Base-by-base conservation (phyloP, 2,113 vertebrate species). In the Leptocoma aspasia region DNA sequence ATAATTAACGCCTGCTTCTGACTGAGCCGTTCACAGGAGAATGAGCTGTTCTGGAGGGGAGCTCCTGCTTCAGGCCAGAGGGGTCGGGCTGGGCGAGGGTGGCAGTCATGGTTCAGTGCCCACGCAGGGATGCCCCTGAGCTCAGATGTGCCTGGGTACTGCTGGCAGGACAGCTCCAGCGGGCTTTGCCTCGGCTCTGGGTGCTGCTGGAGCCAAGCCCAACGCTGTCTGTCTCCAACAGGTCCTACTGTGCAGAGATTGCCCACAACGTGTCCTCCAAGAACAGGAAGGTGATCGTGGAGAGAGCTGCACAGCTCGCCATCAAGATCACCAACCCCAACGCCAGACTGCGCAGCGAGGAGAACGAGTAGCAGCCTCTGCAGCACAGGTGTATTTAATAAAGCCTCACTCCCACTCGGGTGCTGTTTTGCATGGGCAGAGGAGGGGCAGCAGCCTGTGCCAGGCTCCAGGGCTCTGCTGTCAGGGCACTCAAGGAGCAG, bases 231-330 rank as follows among this genome's bases (percentile, higher is more conserved):
- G 45, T 72, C 28, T 2, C 77, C 1, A 0, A 3, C 87, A 99
- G 99, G 98, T 99, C 99, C 0, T 99, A 99, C 94, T 99, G 99
- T 21, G 99, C 99, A 15, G 99, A 99, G 97, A 99, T 99, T 4
- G 99, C 99, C 90, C 99, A 99, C 98, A 99, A 99, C 0, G 99
- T 99, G 50, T 99, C 99, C 54, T 99, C 99, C 3, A 99, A 99
- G 98, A 99, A 99, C 98, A 98, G 99, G 93, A 99, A 99, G 97
- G 53, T 99, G 53, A 99, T 99, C 0, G 99, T 99, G 95, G 99
- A 99, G 97, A 97, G 99, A 88, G 99, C 99, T 0, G 99, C 99
- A n/a, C 99, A 99, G 97, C 98, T 99, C 39, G 99, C 99, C 92
- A 99, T 99, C 98, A 99, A 99, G 97, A 97, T 99, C 97, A 99